Evolutionary conservation across 2,888 invertebrate species (phyloP), one percentile per base, ranked within the genome.

Genomic region (Nysson spinosus): DNA sequence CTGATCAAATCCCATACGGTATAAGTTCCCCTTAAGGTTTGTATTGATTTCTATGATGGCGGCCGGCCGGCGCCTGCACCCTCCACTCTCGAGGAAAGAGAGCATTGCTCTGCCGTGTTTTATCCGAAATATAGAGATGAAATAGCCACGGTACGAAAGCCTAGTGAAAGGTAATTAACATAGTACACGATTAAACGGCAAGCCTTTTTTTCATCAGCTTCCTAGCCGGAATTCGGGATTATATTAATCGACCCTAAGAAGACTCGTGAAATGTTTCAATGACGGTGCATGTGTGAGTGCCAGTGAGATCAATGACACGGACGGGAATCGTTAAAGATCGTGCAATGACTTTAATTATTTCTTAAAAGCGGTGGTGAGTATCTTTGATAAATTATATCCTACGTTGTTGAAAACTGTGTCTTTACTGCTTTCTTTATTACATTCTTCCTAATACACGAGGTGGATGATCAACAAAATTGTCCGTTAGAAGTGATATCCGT

Each of bases 31-130:
- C 78, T 78, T 75, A 77, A 74, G 77, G 69, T 70, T 76, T 66
- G 80, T 83, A 83, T 83, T 83, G 83, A 83, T 83, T 83, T 81
- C 80, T 81, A 78, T 79, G 71, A 83, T 83, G 83, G 83, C 83
- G 78, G 81, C 76, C 74, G 69, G 71, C 71, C 73, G 75, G 77
- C 73, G 73, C 73, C 71, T 66, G 71, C 69, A 75, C 69, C 50
- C 62, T 73, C 54, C 56, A 57, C 49, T 47, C 55, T 42, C 56
- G 46, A 28, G 63, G 40, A 69, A 65, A 47, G 44, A 44, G 55
- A 55, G 42, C 60, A 42, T 39, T 24, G 67, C 40, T 47, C 49
- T 11, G 40, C 35, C 42, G 57, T 66, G 28, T 55, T 60, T 61
- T 49, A 11, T 17, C 2, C 34, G 51, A 58, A 49, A 63, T 55